A percentile compares a stretch with the other conserved stretches of the same genome.
phyloP scores from a whole-genome alignment of 1,140 invertebrate genomes.

The Rhysida immarginata region DNA sequence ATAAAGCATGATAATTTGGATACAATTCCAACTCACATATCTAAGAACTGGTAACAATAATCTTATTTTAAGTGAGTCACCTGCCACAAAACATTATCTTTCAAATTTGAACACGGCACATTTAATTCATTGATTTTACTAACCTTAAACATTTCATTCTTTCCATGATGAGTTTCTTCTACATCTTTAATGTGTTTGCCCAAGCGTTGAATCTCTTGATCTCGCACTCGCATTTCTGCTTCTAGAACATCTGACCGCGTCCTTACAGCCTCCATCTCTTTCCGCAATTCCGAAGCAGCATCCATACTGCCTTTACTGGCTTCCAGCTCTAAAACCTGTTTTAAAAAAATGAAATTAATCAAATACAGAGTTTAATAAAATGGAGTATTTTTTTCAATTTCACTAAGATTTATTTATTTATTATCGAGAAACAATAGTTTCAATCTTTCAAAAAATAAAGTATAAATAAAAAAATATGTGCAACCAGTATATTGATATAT shows the following conservation, averaged over 20 bases:
- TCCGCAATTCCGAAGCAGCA: constrained; percentile 35
- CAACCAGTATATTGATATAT: no score
- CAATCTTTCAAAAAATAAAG: no score
- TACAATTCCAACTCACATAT: no score
- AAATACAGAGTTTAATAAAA: neutral
- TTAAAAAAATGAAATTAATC: neutral
- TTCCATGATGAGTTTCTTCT: constrained; percentile 4
- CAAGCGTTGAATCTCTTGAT: constrained; percentile 44
- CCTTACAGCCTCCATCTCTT: constrained; percentile 46
- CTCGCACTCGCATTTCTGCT: constrained; percentile 51
- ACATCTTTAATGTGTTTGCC: constrained; percentile 16
- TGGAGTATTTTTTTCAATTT: constrained; percentile 11
- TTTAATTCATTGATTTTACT: neutral
- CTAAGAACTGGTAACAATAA: no score
- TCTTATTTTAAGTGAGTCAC: no score
- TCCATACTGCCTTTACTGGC: constrained; percentile 44
- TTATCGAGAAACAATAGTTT: no score
- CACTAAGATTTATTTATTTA: constrained; percentile 61
- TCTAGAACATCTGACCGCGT: constrained; percentile 58
- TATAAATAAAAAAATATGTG: no score
- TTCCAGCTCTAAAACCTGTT: constrained; percentile 48
- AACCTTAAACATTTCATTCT: constrained; percentile 18
- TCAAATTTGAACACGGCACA: no score
- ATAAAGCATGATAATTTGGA: no score
- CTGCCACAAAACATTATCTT: no score